phyloP scores from a whole-genome alignment of 2,113 vertebrate genomes.

The Thalassarche chlororhynchos region DNA sequence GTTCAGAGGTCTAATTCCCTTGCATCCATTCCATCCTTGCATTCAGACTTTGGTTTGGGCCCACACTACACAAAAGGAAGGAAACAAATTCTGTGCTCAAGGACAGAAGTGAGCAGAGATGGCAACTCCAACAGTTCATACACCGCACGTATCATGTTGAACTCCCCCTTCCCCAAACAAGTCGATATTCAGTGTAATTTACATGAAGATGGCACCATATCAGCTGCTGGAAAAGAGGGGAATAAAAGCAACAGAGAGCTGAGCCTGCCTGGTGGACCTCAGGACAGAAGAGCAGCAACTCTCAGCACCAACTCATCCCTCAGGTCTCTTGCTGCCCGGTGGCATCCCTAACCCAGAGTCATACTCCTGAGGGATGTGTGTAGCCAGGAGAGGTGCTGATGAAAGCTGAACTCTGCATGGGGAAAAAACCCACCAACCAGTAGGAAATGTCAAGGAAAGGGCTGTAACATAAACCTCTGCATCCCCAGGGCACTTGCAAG shows the following conservation, averaged over 20 bases:
- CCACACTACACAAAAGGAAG: not conserved
- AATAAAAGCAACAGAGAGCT: not conserved
- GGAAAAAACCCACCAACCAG: not conserved
- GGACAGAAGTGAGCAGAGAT: not conserved
- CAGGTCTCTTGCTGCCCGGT: not conserved
- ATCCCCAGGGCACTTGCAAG: not conserved
- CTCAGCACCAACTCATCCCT: not conserved
- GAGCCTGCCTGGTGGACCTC: not conserved
- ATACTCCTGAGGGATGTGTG: not conserved
- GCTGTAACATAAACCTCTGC: not conserved
- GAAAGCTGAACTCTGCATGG: not conserved
- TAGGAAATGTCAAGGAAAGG: not conserved
- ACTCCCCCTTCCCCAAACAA: not conserved
- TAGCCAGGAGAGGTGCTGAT: not conserved
- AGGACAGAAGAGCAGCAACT: not conserved
- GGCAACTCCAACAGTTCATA: not conserved
- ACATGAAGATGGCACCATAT: not conserved
- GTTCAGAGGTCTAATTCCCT: not conserved
- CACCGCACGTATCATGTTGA: not conserved
- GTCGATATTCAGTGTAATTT: not conserved
- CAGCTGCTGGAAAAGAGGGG: not conserved
- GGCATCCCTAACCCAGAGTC: not conserved
- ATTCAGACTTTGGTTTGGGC: not conserved
- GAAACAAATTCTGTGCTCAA: not conserved
- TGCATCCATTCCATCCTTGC: not conserved